Evolutionary conservation across 2,888 invertebrate species (phyloP), one percentile per base, ranked within the genome.

Genomic region (Sturmia bella): DNA sequence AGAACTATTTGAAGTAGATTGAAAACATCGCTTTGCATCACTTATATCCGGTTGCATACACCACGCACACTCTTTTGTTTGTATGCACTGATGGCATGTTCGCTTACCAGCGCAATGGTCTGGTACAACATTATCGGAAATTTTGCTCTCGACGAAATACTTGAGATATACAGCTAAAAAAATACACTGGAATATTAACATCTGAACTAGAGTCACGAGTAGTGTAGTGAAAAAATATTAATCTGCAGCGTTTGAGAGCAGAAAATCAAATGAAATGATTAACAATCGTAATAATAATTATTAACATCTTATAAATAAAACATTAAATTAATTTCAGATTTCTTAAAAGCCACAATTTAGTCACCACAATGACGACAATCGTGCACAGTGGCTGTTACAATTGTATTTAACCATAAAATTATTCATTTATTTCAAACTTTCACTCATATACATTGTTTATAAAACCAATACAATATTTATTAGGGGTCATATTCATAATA

Each of bases 11-110:
- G 94, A 93, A 91, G 96, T 96, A 85, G 87, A 90, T 88, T 93
- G 92, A 89, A 93, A 94, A 89, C 94, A 94, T 84, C 95, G 89
- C 3, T 92, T 90, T 73, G 90, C 92, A 83, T 94, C 93, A 6
- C 92, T 91, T 85, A 93, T 93, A 85, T 92, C 91, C 2, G 87
- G 85, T 63, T 90, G 87, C 84, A 93, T 93, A 89, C 96, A 97
- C 98, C 98, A 98, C 9, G 96, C 96, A 90, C 98, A 98, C 83
- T 95, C 93, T 84, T 96, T 94, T 82, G 97, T 95, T 89, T 96
- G 94, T 85, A 98, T 96, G 91, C 98, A 98, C 86, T 96, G 96
- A 85, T 95, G 95, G 91, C 98, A 98, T 0, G 94, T 95, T 84
- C 94, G 93, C 92, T 96, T 96, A 85, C 94, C 94, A 66, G 94